A percentile compares a stretch with the other conserved stretches of the same genome.
Evolutionary conservation across 2,888 invertebrate genomes (phyloP).

Genomic region (Hirtodrosophila cameraria): DNA sequence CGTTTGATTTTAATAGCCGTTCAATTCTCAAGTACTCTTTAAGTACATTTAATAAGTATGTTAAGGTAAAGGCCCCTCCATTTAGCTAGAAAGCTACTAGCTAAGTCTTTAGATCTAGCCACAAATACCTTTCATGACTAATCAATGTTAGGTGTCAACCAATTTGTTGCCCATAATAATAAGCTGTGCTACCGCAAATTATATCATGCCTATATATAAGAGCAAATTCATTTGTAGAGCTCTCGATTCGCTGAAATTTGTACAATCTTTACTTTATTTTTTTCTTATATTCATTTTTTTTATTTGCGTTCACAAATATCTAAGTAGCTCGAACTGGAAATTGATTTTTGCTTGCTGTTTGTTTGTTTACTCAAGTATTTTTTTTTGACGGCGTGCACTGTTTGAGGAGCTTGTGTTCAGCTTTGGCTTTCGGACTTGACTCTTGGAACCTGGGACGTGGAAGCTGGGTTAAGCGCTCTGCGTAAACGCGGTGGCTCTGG

Average conservation of each 20-base stretch:
- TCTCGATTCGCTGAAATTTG: conserved; percentile 36
- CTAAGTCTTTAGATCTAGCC: conserved; percentile 41
- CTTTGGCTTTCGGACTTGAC: conserved; percentile 22
- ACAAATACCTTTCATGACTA: conserved; percentile 64
- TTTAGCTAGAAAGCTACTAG: conserved; percentile 15
- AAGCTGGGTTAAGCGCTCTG: conserved; percentile 37
- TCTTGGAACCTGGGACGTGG: neutral
- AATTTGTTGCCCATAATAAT: conserved; percentile 36
- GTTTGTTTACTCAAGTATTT: conserved; percentile 39
- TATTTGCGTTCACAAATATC: conserved; percentile 38
- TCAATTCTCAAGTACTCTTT: conserved; percentile 24
- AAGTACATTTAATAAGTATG: no score
- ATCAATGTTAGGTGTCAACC: conserved; percentile 45
- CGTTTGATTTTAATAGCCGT: conserved; percentile 76
- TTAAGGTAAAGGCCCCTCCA: conserved; percentile 67
- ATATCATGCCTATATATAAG: conserved; percentile 59
- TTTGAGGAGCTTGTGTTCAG: conserved; percentile 32
- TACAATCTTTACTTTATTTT: conserved; percentile 1
- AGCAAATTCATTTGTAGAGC: conserved; percentile 37
- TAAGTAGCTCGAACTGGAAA: conserved; percentile 50
- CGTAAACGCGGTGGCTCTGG: conserved; percentile 76
- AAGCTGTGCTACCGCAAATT: conserved; percentile 48
- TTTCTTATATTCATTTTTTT: conserved; percentile 8
- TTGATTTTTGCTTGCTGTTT: conserved; percentile 45
- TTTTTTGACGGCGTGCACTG: conserved; percentile 25